Evolutionary conservation across 2,797 vertebrate genomes (phyloP).

Genomic region (Atherinosoma microstoma): DNA sequence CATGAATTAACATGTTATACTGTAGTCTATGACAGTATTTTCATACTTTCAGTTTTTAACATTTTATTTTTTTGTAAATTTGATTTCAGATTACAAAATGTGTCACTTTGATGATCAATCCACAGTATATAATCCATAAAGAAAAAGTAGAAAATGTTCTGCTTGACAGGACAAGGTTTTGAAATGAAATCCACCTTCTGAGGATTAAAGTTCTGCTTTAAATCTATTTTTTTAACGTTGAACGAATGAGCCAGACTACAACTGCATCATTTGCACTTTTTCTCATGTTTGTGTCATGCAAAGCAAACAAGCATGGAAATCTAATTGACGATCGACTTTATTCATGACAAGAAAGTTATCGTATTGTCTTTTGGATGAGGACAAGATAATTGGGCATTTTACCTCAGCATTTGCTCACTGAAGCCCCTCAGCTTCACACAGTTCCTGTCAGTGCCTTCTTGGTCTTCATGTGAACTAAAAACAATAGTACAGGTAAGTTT

Average conservation of each 20-base stretch:
- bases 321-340: too few relatives aligned
- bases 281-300: too few relatives aligned
- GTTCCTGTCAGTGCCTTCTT: slow-evolving; percentile 41
- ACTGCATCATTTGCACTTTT: neutral
- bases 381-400: slow-evolving; percentile 42
- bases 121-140: too few relatives aligned
- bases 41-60: neutral
- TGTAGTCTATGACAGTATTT: neutral
- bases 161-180: neutral
- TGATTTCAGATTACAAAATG: neutral
- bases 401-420: slow-evolving; percentile 89
- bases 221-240: too few relatives aligned
- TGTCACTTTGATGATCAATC: neutral
- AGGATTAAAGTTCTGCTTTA: too few relatives aligned
- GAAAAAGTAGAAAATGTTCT: too few relatives aligned
- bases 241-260: too few relatives aligned
- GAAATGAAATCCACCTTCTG: too few relatives aligned
- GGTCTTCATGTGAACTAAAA: accelerated
- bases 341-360: too few relatives aligned
- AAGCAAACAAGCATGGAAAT: too few relatives aligned
- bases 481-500: neutral
- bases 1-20: neutral
- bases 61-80: too few relatives aligned
- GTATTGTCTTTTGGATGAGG: neutral
- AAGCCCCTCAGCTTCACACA: slow-evolving; percentile 80